Evolutionary conservation across 2,113 vertebrate genomes (phyloP).

Genomic region (Dascyllus trimaculatus): DNA sequence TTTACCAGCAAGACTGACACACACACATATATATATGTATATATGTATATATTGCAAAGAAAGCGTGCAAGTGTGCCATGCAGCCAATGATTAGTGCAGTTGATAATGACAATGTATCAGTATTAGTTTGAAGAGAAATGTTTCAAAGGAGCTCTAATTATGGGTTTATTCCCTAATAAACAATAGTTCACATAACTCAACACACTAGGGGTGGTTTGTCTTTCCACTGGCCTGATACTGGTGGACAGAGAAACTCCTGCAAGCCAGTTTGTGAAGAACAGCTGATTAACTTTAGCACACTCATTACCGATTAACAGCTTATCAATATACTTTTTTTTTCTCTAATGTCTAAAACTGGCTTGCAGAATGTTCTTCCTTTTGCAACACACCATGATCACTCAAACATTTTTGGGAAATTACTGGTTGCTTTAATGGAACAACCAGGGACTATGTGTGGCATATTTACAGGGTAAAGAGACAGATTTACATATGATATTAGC

Average conservation of each 20-base stretch:
- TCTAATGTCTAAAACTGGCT: constrained; percentile 29
- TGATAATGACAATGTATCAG: constrained; percentile 30
- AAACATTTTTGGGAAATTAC: not conserved
- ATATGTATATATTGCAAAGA: constrained; percentile 9
- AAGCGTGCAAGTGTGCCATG: constrained; percentile 76
- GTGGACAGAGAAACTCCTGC: constrained; percentile 31
- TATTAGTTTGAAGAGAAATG: constrained; percentile 57
- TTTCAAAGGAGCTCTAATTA: constrained; percentile 32
- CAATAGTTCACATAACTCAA: constrained; percentile 74
- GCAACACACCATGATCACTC: constrained; percentile 19
- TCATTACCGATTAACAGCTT: not conserved
- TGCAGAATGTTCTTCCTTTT: constrained; percentile 34
- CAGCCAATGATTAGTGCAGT: constrained; percentile 64
- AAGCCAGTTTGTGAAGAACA: constrained; percentile 33
- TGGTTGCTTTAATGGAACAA: constrained; percentile 5
- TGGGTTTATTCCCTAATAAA: constrained; percentile 35
- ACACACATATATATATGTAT: too few relatives aligned
- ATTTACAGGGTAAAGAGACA: constrained; percentile 24
- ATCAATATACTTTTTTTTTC: not conserved
- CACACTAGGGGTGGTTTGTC: constrained; percentile 15
- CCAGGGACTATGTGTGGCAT: constrained; percentile 4
- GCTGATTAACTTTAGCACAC: not conserved
- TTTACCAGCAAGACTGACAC: constrained; percentile 9
- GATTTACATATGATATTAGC: not conserved
- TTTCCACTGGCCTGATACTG: constrained; percentile 17